Conservation (phyloP, 2,797 vertebrate genomes). For the Alca torda region DNA sequence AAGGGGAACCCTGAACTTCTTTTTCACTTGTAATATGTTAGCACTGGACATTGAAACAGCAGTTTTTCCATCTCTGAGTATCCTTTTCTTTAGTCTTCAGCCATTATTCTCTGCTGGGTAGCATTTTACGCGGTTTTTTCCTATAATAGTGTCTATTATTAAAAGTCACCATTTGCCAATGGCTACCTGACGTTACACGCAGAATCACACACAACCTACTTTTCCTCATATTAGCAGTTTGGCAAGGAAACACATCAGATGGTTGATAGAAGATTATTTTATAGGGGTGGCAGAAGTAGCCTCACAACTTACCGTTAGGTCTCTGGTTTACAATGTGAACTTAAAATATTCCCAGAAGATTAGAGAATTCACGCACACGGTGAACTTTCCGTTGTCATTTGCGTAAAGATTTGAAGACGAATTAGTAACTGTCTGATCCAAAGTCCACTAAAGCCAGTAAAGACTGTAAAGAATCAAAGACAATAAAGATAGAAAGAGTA, state of each 20-base stretch:
- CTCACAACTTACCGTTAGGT: neutral
- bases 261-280: neutral
- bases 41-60: neutral
- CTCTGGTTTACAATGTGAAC: neutral
- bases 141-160: neutral
- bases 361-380: neutral
- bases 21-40: neutral
- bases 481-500: neutral
- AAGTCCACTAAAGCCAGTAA: neutral
- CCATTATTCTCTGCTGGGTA: neutral
- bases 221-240: neutral
- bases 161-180: neutral
- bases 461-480: neutral
- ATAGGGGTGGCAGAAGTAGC: neutral
- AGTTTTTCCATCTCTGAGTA: neutral
- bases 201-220: neutral
- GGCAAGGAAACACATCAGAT: neutral
- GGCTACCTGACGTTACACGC: neutral
- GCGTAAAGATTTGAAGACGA: neutral
- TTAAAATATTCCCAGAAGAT: constrained; percentile 11
- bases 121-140: neutral
- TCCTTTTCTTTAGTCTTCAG: neutral
- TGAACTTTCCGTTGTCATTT: neutral
- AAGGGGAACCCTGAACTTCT: neutral
- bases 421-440: constrained; percentile 24